Evolutionary conservation across 2,888 invertebrate genomes (phyloP).

Genomic region (Oegoconia quadripuncta): DNA sequence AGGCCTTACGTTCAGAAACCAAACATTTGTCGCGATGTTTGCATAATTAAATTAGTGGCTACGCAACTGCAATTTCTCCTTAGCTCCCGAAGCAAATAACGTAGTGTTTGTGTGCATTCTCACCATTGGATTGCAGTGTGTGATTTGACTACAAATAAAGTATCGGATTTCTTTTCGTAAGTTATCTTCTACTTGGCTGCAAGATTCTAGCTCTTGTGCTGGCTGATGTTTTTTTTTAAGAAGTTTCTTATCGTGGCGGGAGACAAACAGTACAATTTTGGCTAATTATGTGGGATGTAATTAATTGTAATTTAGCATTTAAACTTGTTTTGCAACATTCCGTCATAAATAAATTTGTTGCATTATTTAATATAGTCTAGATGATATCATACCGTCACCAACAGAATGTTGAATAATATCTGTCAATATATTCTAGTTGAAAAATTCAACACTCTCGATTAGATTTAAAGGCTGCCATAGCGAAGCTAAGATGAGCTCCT

Average conservation of each 20-base stretch:
- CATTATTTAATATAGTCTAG: no score
- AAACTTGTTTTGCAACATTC: constrained; percentile 22
- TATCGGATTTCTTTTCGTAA: constrained; percentile 16
- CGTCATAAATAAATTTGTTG: constrained; percentile 15
- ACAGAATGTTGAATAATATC: no score
- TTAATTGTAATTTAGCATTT: constrained; percentile 20
- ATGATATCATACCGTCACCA: no score
- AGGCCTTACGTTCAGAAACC: constrained; percentile 12
- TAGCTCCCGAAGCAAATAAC: constrained; percentile 12
- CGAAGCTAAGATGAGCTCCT: no score
- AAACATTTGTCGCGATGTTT: constrained; percentile 27
- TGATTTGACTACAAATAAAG: constrained; percentile 29
- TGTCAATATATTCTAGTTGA: no score
- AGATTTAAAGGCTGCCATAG: no score
- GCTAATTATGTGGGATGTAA: constrained; percentile 7
- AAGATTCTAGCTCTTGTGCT: not conserved
- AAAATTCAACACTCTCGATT: no score
- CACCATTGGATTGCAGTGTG: constrained; percentile 49
- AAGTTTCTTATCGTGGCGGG: not conserved
- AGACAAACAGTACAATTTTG: constrained; percentile 2
- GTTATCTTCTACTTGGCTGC: constrained; percentile 12
- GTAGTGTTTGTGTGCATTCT: constrained; percentile 40
- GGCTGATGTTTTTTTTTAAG: not conserved
- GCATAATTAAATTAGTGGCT: constrained; percentile 53
- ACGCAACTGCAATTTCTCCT: constrained; percentile 25